Evolutionary conservation across 2,888 invertebrate genomes (phyloP), one percentile per base, ranked within the genome.

Genomic region (Sceliomorpha sp.): DNA sequence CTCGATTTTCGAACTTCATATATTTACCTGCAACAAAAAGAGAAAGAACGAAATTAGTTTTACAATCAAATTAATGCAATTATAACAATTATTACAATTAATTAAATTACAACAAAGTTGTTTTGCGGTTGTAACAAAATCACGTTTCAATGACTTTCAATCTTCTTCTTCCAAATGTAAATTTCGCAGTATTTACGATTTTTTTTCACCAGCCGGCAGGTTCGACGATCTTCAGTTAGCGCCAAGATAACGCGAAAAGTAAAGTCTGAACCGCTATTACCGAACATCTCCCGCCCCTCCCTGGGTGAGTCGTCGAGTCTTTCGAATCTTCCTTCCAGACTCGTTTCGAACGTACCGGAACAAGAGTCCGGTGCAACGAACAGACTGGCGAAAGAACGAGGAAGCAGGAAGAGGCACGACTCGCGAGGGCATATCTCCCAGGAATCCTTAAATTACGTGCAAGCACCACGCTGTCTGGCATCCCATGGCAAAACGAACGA

Each of bases 391-490:
- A 36, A 48, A 27, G 37, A 60, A 48, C 55, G 29, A 45, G 31
- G 58, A 58, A 42, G 48, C 47, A 59, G 51, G 59, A 51, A 55
- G 53, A 44, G 27, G 40, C 34, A 67, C 59, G 63, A 73, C 69
- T 51, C 58, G 59, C 63, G 64, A 47, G n/a, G n/a, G 62, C 67
- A 67, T 51, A 70, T 72, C 72, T 73, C 70, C 31, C 47, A 58
- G 70, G 75, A 73, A 75, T 76, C 68, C 74, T 74, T 71, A 76
- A 78, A 75, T 75, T 74, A 73, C 70, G 66, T 45, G 66, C 71
- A 51, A 71, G 71, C 63, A 39, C 60, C 48, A 10, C 47, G 44
- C 48, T 40, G 53, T 60, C n/a, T 27, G 51, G 68, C 71, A 50
- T 59, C 42, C 37, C 50, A 44, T 40, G 51, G 31, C 47, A 59